phyloP scores from a whole-genome alignment of 2,797 vertebrate genomes.

The Rhincodon typus region DNA sequence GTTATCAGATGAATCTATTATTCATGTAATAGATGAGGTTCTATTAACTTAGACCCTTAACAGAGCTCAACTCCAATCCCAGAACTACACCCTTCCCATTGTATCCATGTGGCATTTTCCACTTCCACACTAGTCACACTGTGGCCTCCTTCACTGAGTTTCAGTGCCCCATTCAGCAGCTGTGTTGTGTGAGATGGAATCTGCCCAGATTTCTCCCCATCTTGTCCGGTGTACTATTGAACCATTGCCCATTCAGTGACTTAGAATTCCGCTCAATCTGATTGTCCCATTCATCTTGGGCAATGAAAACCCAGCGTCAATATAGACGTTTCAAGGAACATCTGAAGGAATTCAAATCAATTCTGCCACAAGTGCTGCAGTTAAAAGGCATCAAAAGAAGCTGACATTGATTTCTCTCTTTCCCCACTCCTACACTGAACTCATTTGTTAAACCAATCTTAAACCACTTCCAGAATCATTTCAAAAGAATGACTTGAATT shows the following conservation, averaged over 20 bases:
- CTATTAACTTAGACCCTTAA: background rate
- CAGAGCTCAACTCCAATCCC: background rate
- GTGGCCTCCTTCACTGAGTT: background rate
- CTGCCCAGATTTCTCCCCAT: background rate
- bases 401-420: slow-evolving; percentile 30
- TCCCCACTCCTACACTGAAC: slow-evolving; percentile 21
- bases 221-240: background rate
- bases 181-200: background rate
- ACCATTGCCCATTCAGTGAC: background rate
- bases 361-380: slow-evolving; percentile 36
- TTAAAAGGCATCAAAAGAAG: slow-evolving; percentile 35
- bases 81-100: background rate
- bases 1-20: too few relatives aligned
- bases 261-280: background rate
- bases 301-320: slow-evolving; percentile 21
- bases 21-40: background rate
- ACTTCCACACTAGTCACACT: background rate
- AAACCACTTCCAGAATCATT: slow-evolving; percentile 36
- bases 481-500: slow-evolving; percentile 44
- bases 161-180: background rate
- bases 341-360: slow-evolving; percentile 37
- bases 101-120: background rate
- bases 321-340: slow-evolving; percentile 28
- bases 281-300: slow-evolving; percentile 22
- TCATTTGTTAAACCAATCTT: slow-evolving; percentile 34